phyloP scores from a whole-genome alignment of 2,888 invertebrate genomes.

The Drosophila tanythrix region DNA sequence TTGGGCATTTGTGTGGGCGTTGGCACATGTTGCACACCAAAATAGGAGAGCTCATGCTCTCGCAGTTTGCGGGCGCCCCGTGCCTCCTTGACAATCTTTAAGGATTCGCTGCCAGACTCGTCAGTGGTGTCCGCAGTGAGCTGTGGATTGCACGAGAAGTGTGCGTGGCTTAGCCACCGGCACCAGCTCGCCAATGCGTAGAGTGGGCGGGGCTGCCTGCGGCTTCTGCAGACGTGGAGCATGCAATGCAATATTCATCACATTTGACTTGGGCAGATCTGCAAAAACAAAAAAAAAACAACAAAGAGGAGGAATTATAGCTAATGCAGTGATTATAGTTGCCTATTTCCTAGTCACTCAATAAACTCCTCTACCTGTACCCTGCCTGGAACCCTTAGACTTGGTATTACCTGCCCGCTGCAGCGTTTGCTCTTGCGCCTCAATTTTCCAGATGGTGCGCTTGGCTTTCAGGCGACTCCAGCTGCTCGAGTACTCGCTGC shows the following conservation, averaged over 20 bases:
- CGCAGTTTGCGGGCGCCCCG: constrained; percentile 86
- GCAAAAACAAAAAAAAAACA: constrained; percentile 4
- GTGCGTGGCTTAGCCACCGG: constrained; percentile 83
- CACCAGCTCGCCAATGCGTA: constrained; percentile 68
- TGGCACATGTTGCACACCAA: constrained; percentile 85
- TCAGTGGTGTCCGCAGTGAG: constrained; percentile 48
- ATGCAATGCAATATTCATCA: constrained; percentile 84
- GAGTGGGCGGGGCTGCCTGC: constrained; percentile 61
- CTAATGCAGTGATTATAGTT: not conserved
- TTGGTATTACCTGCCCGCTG: constrained; percentile 77
- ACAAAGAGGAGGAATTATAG: not conserved
- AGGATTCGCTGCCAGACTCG: constrained; percentile 68
- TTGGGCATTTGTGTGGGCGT: constrained; percentile 39
- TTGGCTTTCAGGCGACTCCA: constrained; percentile 87
- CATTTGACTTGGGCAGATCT: constrained; percentile 84
- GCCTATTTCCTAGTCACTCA: constrained; percentile 48
- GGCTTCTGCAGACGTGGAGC: constrained; percentile 77
- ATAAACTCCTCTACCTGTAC: constrained; percentile 71
- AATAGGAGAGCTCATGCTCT: constrained; percentile 87
- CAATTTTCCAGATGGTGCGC: constrained; percentile 83
- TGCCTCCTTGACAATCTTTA: constrained; percentile 83
- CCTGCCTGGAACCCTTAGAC: not conserved
- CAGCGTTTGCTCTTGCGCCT: constrained; percentile 72
- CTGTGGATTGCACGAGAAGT: constrained; percentile 64
- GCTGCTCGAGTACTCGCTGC: constrained; percentile 85